Conservation (phyloP, 2,113 vertebrate species). For the Boulengerochromis microlepis region DNA sequence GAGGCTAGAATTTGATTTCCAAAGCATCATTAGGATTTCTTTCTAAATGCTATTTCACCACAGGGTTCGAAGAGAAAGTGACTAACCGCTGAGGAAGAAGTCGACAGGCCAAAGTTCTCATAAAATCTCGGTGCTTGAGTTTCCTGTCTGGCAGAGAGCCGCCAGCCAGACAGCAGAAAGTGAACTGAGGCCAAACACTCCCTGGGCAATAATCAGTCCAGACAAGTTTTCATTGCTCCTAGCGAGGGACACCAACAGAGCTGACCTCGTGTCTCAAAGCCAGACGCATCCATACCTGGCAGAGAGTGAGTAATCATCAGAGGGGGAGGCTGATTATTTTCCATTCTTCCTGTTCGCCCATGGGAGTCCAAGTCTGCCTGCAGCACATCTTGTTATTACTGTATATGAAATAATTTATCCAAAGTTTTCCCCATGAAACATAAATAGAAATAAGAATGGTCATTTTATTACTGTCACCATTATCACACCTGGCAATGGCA, state of each 20-base stretch:
- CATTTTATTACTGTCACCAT: neutral
- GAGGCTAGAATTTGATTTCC: neutral
- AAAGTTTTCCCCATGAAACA: neutral
- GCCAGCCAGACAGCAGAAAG: neutral
- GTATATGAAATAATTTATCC: neutral
- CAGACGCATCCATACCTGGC: conserved; percentile 38
- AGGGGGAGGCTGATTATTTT: conserved; percentile 13
- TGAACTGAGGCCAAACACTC: conserved; percentile 40
- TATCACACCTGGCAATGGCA: neutral
- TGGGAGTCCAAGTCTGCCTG: neutral
- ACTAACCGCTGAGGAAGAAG: neutral
- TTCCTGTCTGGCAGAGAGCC: neutral
- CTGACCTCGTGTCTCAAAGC: conserved; percentile 30
- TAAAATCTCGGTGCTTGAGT: conserved; percentile 13
- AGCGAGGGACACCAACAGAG: conserved; percentile 14
- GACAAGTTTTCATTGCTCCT: conserved; percentile 32
- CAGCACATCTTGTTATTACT: neutral
- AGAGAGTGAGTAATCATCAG: conserved; percentile 23
- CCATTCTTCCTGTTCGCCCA: neutral
- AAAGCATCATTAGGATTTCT: neutral
- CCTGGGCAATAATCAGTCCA: conserved; percentile 48
- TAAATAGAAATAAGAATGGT: neutral
- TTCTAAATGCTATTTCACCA: neutral
- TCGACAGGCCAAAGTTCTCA: conserved; percentile 2
- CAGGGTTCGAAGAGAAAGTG: neutral